phyloP scores from a whole-genome alignment of 2,888 invertebrate genomes.

The Phalera bucephala region DNA sequence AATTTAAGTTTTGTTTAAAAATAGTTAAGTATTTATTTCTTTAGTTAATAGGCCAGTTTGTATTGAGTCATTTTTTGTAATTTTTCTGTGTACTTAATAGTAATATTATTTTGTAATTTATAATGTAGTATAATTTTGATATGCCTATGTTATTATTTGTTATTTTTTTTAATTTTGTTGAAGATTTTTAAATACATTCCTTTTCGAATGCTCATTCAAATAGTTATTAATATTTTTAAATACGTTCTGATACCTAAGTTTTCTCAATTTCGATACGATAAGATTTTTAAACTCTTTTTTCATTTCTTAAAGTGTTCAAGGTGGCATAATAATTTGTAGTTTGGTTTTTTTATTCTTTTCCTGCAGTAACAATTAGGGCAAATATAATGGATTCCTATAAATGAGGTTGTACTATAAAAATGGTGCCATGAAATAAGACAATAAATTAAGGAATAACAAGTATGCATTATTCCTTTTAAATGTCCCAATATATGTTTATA shows the following conservation, averaged over 20 bases:
- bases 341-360: too few species aligned
- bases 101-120: slow-evolving; percentile 45
- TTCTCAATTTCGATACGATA: slow-evolving; percentile 9
- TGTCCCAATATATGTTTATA: slow-evolving; percentile 11
- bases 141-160: slow-evolving; percentile 63
- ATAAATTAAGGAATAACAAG: slow-evolving; percentile 4
- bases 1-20: slow-evolving; percentile 50
- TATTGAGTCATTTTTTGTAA: slow-evolving; percentile 71
- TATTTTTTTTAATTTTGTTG: slow-evolving; percentile 71
- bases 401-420: slow-evolving; percentile 1
- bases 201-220: slow-evolving; percentile 45
- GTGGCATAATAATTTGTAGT: slow-evolving; percentile 1
- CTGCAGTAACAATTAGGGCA: too few species aligned
- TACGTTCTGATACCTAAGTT: slow-evolving; percentile 11
- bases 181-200: slow-evolving; percentile 68
- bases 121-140: slow-evolving; percentile 42
- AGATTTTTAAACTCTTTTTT: too few species aligned
- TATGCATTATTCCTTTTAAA: slow-evolving; percentile 2
- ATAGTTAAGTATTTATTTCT: slow-evolving; percentile 71
- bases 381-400: slow-evolving; percentile 1
- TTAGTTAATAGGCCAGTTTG: slow-evolving; percentile 73
- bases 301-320: neutral
- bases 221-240: slow-evolving; percentile 15
- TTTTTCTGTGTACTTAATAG: slow-evolving; percentile 33
- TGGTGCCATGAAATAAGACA: slow-evolving; percentile 16